Evolutionary conservation across 2,113 vertebrate species (phyloP), one percentile per base, ranked within the genome.

Genomic region (Hippocampus comes): DNA sequence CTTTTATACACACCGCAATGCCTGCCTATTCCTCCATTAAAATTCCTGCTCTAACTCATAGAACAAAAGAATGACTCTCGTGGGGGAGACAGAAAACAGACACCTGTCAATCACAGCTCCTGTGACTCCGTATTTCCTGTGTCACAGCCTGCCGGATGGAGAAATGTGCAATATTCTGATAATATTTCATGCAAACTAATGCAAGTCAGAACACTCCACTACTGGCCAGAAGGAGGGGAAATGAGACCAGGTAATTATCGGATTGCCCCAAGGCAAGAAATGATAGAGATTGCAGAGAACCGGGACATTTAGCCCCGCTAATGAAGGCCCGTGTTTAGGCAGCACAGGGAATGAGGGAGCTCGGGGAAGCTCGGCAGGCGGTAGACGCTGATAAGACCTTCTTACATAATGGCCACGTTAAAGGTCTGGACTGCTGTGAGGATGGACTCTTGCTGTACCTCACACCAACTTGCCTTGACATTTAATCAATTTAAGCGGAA

Each of bases 101-200:
- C 90, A 91, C 86, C 86, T 92, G 91, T 91, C 92, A 91, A 80
- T 93, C 91, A 91, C 59, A 8, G 53, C 77, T 63, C 42, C 72
- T 51, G 80, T 77, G 86, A 88, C 88, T 86, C 81, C 80, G 82
- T 82, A 87, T 86, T 87, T 74, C 79, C 69, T 27, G 79, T 87
- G 87, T 85, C 83, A 88, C 73, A 86, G 85, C 84, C 90, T 89
- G 89, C 83, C 72, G 87, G 71, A 89, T 82, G 86, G 82, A 90
- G 84, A 91, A 92, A 92, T 92, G 91, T 93, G 91, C 90, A 92
- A 91, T 91, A 87, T 89, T 90, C 90, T 81, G 91, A 93, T 93
- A 92, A 92, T 92, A 91, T 92, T 92, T 91, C 89, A 92, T 91
- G 90, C 91, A 93, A 92, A 92, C 80, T 89, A 92, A 92, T 91